A percentile compares a stretch with the other conserved stretches of the same genome.
Conservation (phyloP, 2,797 vertebrate genomes). For the Salmo trutta region DNA sequence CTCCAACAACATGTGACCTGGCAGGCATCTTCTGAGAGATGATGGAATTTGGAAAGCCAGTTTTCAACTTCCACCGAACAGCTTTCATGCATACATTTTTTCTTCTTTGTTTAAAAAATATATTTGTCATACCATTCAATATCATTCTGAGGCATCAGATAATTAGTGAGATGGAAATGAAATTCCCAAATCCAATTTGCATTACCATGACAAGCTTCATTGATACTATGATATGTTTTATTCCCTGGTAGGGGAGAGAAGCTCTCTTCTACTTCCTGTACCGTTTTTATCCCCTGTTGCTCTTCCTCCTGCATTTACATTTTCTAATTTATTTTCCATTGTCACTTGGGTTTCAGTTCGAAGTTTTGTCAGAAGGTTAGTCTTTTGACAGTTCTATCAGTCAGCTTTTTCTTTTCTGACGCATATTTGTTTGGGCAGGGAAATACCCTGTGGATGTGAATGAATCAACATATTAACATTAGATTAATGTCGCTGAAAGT, state of each 20-base stretch:
- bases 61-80: neutral
- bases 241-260: constrained; percentile 46
- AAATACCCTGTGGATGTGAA: constrained; percentile 71
- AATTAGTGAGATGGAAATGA: constrained; percentile 65
- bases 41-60: neutral
- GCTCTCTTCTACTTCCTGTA: constrained; percentile 17
- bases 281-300: constrained; percentile 7
- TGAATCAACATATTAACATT: constrained; percentile 74
- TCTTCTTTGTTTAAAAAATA: neutral
- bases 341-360: constrained; percentile 38
- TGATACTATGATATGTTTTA: constrained; percentile 65
- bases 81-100: neutral
- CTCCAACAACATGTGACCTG: neutral
- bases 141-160: constrained; percentile 60
- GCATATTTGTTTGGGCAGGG: constrained; percentile 71
- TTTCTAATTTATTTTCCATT: constrained; percentile 43
- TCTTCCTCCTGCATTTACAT: constrained; percentile 21
- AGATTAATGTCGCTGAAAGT: constrained; percentile 75
- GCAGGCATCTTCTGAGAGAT: neutral
- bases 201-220: constrained; percentile 69
- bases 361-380: constrained; percentile 47
- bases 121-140: constrained; percentile 26
- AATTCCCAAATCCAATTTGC: constrained; percentile 70
- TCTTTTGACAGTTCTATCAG: constrained; percentile 70
- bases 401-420: constrained; percentile 63